A percentile compares a stretch with the other conserved stretches of the same genome.
Conservation (phyloP, 2,797 vertebrate species). For the Vireo griseus region DNA sequence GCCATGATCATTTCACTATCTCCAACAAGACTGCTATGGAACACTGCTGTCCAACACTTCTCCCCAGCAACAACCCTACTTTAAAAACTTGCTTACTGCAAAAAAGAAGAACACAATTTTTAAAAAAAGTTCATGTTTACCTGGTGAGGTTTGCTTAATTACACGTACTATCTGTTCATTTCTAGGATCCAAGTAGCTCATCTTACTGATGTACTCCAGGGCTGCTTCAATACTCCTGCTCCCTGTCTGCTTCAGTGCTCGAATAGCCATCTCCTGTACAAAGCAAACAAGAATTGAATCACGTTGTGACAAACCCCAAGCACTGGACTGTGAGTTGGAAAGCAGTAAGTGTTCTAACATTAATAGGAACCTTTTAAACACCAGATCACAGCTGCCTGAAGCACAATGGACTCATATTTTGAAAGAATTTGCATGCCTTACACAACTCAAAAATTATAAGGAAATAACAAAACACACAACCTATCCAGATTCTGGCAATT, state of each 20-base stretch:
- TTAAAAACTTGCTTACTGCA: background rate
- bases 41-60: background rate
- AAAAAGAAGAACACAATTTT: background rate
- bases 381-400: background rate
- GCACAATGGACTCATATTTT: background rate
- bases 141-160: conserved; percentile 97
- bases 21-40: background rate
- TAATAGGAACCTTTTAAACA: background rate
- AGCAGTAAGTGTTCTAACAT: background rate
- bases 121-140: conserved; percentile 65
- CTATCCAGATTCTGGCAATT: background rate
- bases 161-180: conserved; percentile 96
- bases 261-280: conserved; percentile 91
- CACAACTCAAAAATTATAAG: background rate
- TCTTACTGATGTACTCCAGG: conserved; percentile 97
- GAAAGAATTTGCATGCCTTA: background rate
- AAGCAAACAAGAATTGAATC: background rate
- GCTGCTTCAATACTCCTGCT: conserved; percentile 97
- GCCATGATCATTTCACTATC: background rate
- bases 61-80: rapidly evolving
- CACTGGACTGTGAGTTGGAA: background rate
- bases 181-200: conserved; percentile 95
- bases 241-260: conserved; percentile 95
- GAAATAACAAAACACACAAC: background rate
- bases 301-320: background rate